Base-by-base conservation (phyloP, 2,888 invertebrate species). In the Aporophyla lueneburgensis region DNA sequence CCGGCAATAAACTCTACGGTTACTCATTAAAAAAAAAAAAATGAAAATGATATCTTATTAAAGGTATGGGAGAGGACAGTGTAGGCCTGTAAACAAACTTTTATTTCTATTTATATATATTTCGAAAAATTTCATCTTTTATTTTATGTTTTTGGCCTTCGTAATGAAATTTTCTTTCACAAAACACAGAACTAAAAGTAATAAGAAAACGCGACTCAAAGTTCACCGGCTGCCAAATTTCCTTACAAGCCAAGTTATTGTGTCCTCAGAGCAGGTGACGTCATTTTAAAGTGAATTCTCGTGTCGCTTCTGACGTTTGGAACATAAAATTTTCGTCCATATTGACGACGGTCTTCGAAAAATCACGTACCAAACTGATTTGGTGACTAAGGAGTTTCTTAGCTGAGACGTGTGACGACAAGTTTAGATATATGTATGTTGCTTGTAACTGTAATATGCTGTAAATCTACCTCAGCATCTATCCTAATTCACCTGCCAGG, bases 211-310 rank as follows among this genome's bases (percentile, higher is more conserved):
- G 46, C 54, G 54, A 63, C 59, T 71, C 74, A 71, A 40, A 59
- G 65, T 83, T 70, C 59, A 46, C 53, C 71, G 19, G 69, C 62
- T 63, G 65, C 58, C 58, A 71, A 73, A 75, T 76, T 86, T 65
- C 70, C 75, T 63, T 68, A 46, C 27, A 71, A 58, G 27, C 43
- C 27, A 71, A 68, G 68, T 71, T 76, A 85, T 85, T 86, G 86
- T 86, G 68, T 53, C 65, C 51, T 58, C 54, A 14, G 24, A 71
- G 70, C 86, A 77, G 74, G 85, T 84, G 85, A 81, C 74, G 85
- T 84, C 76, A 86, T 46, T 73, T 81, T 75, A 77, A 86, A 85
- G 85, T 84, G 86, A 77, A 77, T 84, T 84, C 71, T 74, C 86
- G 56, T 85, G 84, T 85, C 63, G 80, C 63, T n/a, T 65, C 54